phyloP scores from a whole-genome alignment of 1,140 invertebrate genomes.

The Cydia amplana region DNA sequence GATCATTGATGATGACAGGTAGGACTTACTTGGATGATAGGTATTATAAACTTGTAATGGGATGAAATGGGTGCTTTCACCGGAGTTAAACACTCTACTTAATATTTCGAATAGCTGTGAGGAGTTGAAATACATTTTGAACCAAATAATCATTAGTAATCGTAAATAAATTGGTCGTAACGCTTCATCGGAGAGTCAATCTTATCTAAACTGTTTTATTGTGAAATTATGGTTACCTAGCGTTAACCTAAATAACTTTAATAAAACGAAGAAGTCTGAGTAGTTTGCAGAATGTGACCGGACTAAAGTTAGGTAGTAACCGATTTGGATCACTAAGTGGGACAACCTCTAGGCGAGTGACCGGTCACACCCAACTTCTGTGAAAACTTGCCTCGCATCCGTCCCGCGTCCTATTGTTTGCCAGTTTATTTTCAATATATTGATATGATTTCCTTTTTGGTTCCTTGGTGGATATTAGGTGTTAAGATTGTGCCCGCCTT shows the following conservation, averaged over 20 bases:
- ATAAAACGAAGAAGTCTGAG: background rate
- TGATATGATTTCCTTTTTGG: too few relatives aligned
- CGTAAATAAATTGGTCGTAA: too few relatives aligned
- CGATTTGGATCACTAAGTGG: conserved; percentile 5
- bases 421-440: background rate
- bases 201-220: background rate
- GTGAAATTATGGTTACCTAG: background rate
- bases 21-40: too few relatives aligned
- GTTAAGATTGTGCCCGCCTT: too few relatives aligned
- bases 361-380: conserved; percentile 18
- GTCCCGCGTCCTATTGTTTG: background rate
- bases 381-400: conserved; percentile 4
- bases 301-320: conserved; percentile 1
- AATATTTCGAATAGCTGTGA: too few relatives aligned
- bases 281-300: background rate
- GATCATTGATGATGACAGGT: too few relatives aligned
- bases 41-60: too few relatives aligned
- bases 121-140: too few relatives aligned
- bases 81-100: too few relatives aligned
- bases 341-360: conserved; percentile 24
- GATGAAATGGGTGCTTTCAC: too few relatives aligned
- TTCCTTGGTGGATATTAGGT: too few relatives aligned
- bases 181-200: background rate
- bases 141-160: too few relatives aligned
- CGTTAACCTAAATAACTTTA: background rate